Base-by-base conservation (phyloP, 37 sponge, comb jelly and placozoan genomes). In the Eunapius fragilis region DNA sequence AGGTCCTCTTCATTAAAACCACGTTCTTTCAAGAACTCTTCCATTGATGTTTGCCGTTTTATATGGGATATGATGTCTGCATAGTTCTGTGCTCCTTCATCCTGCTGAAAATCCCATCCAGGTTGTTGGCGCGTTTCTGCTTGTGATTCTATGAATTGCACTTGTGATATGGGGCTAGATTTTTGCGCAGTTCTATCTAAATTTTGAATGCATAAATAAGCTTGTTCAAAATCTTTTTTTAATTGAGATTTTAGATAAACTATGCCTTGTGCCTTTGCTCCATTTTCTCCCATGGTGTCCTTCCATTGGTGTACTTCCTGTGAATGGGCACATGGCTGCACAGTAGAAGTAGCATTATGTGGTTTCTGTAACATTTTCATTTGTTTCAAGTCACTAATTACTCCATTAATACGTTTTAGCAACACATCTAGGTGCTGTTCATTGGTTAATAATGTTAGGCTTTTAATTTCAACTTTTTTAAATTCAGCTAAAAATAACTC, bases 401-500 rank as follows among this genome's bases (percentile, higher is more conserved):
- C 83, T 37, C 37, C 83, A 30, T 24, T 70, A 31, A 82, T 82
- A 17, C 71, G 37, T 82, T 28, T 37, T 71, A 71, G 83, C n/a
- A 82, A 31, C 12, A 71, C 68, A 71, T 82, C 83, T 11, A 82
- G 72, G 35, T 31, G 33, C 38, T 82, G 25, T 30, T 71, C 83
- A n/a, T 82, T 74, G 10, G 11, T 47, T 30, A 74, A 35, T 26
- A 71, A 14, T 19, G 70, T 25, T 10, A 71, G 24, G 58, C 84
- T 83, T 67, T 68, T 69, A 38, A 68, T n/a, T 28, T 67, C 25
- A 31, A 76, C 45, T 28, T 36, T 68, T 22, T 9, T 17, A 75
- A 89, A 67, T 23, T 26, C 25, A 24, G 45, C 49, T 70, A 89
- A 83, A 68, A 89, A 89, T n/a, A 24, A 70, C 10, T 83, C 2